Evolutionary conservation across 2,797 vertebrate species (phyloP).

Genomic region (Alauda arvensis): DNA sequence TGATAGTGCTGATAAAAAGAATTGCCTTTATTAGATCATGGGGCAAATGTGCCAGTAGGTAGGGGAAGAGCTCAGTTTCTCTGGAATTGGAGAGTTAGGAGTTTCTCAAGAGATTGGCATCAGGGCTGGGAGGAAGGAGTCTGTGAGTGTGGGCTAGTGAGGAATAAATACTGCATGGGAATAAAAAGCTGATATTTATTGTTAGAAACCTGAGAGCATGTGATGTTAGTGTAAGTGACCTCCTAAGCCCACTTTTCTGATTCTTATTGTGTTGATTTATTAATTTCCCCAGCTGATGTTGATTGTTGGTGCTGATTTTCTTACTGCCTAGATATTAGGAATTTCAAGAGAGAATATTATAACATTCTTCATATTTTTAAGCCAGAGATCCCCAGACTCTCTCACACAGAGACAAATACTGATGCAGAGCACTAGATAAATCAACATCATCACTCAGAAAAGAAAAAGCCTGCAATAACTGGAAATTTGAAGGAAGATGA

Average conservation of each 20-base stretch:
- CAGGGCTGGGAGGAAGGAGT: neutral
- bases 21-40: neutral
- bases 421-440: neutral
- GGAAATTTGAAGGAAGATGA: neutral
- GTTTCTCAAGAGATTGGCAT: neutral
- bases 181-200: neutral
- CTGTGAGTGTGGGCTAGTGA: rapidly evolving
- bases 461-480: neutral
- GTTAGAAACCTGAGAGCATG: neutral
- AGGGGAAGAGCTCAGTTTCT: neutral
- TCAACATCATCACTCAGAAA: neutral
- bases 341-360: neutral
- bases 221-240: neutral
- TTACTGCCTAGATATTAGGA: neutral
- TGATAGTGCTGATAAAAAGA: neutral
- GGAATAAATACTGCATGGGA: neutral
- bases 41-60: neutral
- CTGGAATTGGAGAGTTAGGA: neutral
- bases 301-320: neutral
- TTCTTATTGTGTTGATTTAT: neutral
- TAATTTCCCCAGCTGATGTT: neutral
- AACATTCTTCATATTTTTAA: neutral
- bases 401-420: neutral
- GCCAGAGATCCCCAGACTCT: neutral
- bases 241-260: neutral